Evolutionary conservation across 2,888 invertebrate species (phyloP), one percentile per base, ranked within the genome.

Genomic region (Stratiomys singularior): DNA sequence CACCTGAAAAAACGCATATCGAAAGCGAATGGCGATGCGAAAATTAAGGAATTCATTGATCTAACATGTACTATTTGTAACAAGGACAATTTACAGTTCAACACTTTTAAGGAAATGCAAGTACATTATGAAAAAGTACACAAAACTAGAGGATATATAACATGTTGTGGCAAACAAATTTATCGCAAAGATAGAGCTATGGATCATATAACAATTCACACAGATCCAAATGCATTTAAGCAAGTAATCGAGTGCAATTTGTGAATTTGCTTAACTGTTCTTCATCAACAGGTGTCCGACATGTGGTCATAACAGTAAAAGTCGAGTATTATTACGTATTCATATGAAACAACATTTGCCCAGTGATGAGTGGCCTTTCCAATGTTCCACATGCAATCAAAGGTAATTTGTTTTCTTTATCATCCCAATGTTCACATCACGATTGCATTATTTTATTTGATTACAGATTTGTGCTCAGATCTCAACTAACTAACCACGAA

Each of bases 261-360:
- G 23, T 11, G 23, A 13, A 71, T 7, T 71, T 71, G 3, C n/a
- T 18, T 67, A 37, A 37, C 5, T 37, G 9, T 3, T 3, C 3
- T 37, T 37, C 9, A 37, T 37, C 9, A 5, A 13, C 25, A 80
- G 80, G 44, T 81, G 81, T 44, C 79, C 80, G 1, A 23, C 72
- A 9, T 81, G 81, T 56, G 77, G 77, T 5, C 80, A 80, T 25
- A 76, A 18, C 46, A 77, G 79, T 69, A 80, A 80, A 78, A 81
- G 79, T 67, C 79, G 79, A 66, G 72, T 79, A 7, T 72, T 80
- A 11, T 28, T 81, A 21, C 60, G 78, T 25, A 79, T 79, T 30
- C 81, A 81, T 72, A 79, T 81, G 80, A 79, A 79, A 66, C 80
- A 80, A 46, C 81, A 81, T 78, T 66, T 81, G 52, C 81, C 81